Evolutionary conservation across 2,888 invertebrate genomes (phyloP).

Genomic region (Macaria notata): DNA sequence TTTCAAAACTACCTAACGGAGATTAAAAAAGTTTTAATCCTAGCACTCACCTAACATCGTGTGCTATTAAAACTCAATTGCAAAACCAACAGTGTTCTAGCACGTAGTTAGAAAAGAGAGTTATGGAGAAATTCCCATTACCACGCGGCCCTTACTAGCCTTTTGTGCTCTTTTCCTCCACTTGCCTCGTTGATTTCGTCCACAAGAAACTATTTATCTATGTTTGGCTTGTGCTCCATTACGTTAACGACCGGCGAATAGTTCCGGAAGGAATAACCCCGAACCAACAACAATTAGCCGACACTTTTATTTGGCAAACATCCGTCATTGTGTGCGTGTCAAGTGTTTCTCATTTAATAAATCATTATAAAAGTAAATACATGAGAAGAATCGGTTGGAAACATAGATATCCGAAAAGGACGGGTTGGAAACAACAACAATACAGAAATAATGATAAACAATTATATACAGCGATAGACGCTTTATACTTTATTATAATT

Average conservation of each 20-base stretch:
- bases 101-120: slow-evolving; percentile 27
- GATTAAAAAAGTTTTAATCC: too few species aligned
- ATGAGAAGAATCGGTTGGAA: too few species aligned
- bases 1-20: too few species aligned
- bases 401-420: too few species aligned
- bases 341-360: slow-evolving; percentile 21
- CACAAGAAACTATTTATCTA: slow-evolving; percentile 62
- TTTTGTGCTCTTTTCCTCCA: slow-evolving; percentile 48
- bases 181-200: slow-evolving; percentile 59
- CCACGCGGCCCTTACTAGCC: slow-evolving; percentile 41
- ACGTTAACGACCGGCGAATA: slow-evolving; percentile 68
- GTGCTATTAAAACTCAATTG: background rate
- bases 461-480: too few species aligned
- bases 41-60: too few species aligned
- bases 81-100: background rate
- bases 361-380: too few species aligned
- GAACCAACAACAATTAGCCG: slow-evolving; percentile 47
- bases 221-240: slow-evolving; percentile 60
- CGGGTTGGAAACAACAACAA: too few species aligned
- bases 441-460: too few species aligned
- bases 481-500: too few species aligned
- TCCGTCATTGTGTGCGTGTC: slow-evolving; percentile 4
- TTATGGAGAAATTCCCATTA: slow-evolving; percentile 45
- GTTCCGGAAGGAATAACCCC: slow-evolving; percentile 62
- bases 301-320: slow-evolving; percentile 39